Percentiles rank a stretch among this genome's conserved stretches.
Conservation (phyloP, 2,113 vertebrate species). For the Cynoglossus semilaevis region DNA sequence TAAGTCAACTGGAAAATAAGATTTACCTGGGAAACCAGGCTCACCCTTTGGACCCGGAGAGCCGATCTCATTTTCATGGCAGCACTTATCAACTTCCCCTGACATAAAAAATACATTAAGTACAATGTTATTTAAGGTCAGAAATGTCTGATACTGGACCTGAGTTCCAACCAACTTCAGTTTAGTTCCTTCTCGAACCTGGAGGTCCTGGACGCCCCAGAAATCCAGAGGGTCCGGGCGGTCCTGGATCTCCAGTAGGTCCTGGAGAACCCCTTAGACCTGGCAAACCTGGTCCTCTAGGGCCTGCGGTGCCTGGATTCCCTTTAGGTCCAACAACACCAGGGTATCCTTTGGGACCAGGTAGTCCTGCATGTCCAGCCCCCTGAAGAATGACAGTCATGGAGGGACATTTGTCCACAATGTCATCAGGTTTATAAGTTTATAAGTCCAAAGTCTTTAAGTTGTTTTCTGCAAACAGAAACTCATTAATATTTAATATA, state of each 20-base stretch:
- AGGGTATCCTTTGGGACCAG: slow-evolving; percentile 79
- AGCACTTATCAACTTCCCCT: slow-evolving; percentile 56
- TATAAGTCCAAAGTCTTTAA: no score
- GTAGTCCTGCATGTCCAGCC: slow-evolving; percentile 66
- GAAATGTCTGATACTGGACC: background rate
- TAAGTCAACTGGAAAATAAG: background rate
- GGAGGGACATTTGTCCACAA: background rate
- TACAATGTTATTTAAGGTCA: background rate
- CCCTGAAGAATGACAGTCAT: slow-evolving; percentile 67
- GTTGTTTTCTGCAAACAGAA: background rate
- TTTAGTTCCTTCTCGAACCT: slow-evolving; percentile 35
- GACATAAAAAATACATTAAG: slow-evolving; percentile 17
- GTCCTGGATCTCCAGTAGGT: slow-evolving; percentile 75
- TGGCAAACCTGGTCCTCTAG: slow-evolving; percentile 71
- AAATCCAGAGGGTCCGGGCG: slow-evolving; percentile 73
- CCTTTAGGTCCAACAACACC: slow-evolving; percentile 80
- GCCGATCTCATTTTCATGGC: slow-evolving; percentile 20
- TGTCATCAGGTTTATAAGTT: no score
- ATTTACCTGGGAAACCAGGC: slow-evolving; percentile 53
- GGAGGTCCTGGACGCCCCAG: slow-evolving; percentile 65
- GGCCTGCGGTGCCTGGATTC: slow-evolving; percentile 70
- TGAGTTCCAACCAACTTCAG: background rate
- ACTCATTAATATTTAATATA: no score
- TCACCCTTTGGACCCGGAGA: slow-evolving; percentile 54
- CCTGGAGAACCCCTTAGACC: slow-evolving; percentile 76